Base-by-base conservation (phyloP, 2,797 vertebrate species). In the Benthosema pterotum region DNA sequence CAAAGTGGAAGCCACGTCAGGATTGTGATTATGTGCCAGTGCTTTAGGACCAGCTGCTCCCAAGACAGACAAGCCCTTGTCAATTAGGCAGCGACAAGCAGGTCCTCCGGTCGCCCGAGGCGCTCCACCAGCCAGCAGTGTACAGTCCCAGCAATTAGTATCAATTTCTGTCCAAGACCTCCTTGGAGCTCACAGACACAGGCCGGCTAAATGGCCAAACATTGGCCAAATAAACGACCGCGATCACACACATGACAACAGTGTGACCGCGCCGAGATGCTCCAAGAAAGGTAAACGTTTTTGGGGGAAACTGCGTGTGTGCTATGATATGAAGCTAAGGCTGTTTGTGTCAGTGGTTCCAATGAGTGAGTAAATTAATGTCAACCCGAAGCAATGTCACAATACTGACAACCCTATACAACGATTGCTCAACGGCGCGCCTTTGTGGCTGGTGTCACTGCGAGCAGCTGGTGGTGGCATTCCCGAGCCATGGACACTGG, bases 1-100 rank as follows among this genome's bases (percentile, higher is more conserved):
- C 97, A 85, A 94, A 91, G 90, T 87, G 91, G 92, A 93, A 94
- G 94, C 95, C 93, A 93, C 91, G 94, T 96, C 95, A 95, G 94
- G 95, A 96, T 95, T 95, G 94, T 93, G 92, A 94, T 94, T 95
- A 94, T 96, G 94, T 94, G 94, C 95, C 96, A 95, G 93, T 74
- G 94, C 91, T 95, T 51, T 93, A 91, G 94, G 93, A 96, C 91
- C 97, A 99, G 97, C 97, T 99, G 97, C 96, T 97, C 94, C 95
- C 95, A 94, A 94, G 94, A 98, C 97, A 98, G 97, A 97, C 97
- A 97, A 95, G 96, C 93, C 94, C 96, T 98, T 99, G 97, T 99
- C 97, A 99, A 99, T 99, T 99, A 98, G 94, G 88, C 93, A 91
- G 93, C 97, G 97, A 97, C 95, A 94, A 97, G 95, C 96, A 94